These are phyloP conservation scores for Anoplolepis gracilipes DNA, from an alignment of 1,140 invertebrate species.

Conservation along the genomic window DNA sequence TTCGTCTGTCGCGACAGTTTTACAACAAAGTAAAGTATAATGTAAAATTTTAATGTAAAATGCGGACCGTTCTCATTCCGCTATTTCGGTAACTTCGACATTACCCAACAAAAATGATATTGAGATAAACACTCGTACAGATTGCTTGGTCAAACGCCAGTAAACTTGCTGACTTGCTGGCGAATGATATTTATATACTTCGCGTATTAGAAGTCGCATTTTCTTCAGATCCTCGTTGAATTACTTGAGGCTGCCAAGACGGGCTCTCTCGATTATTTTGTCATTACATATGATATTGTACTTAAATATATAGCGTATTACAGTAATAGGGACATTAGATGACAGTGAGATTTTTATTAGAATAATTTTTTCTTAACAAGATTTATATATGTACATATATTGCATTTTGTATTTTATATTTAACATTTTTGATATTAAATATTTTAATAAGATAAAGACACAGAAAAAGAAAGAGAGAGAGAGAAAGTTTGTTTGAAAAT, in stretches of 20 bases:
- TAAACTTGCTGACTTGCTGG: slow-evolving; percentile 53
- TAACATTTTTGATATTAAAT: neutral
- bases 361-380: slow-evolving; percentile 3
- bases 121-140: slow-evolving; percentile 59
- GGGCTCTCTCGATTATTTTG: slow-evolving; percentile 20
- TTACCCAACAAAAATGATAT: slow-evolving; percentile 44
- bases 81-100: slow-evolving; percentile 31
- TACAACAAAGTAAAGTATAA: neutral
- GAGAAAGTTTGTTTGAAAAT: neutral
- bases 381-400: neutral
- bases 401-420: neutral
- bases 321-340: neutral
- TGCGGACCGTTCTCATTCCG: neutral
- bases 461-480: too few species aligned
- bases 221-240: slow-evolving; percentile 37
- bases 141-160: slow-evolving; percentile 76
- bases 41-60: slow-evolving; percentile 13
- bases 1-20: neutral
- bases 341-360: neutral
- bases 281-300: neutral
- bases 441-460: neutral
- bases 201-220: slow-evolving; percentile 32
- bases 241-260: slow-evolving; percentile 40
- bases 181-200: slow-evolving; percentile 56
- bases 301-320: neutral